Evolutionary conservation across 2,888 invertebrate genomes (phyloP).

Genomic region (Nebria salina): DNA sequence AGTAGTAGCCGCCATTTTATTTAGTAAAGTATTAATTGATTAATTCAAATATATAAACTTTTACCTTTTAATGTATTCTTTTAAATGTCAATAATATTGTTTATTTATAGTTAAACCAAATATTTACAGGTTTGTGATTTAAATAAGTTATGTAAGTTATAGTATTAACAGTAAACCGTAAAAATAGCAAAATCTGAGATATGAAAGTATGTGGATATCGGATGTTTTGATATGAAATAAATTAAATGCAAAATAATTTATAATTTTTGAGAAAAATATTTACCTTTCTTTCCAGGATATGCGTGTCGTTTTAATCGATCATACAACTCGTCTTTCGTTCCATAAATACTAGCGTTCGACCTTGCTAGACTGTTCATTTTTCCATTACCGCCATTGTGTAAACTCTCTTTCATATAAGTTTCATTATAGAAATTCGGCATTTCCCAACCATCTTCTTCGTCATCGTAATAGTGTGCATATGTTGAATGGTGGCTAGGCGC

Average conservation of each 20-base stretch:
- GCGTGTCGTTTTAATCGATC: conserved; percentile 95
- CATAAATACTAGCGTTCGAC: conserved; percentile 93
- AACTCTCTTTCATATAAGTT: conserved; percentile 94
- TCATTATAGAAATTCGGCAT: conserved; percentile 98
- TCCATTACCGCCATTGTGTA: conserved; percentile 82
- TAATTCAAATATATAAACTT: too few species aligned
- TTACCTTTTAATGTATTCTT: too few species aligned
- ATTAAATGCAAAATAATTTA: background rate
- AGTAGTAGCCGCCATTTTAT: too few species aligned
- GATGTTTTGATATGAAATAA: too few species aligned
- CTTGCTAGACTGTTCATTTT: conserved; percentile 94
- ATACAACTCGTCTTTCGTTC: conserved; percentile 94
- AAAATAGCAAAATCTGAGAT: too few species aligned
- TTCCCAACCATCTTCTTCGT: conserved; percentile 96
- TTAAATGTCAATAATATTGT: too few species aligned
- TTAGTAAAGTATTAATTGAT: too few species aligned
- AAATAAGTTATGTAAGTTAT: too few species aligned
- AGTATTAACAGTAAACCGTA: too few species aligned
- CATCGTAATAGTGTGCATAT: conserved; percentile 95
- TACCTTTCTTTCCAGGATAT: conserved; percentile 95
- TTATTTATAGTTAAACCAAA: too few species aligned
- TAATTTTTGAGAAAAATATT: conserved; percentile 49
- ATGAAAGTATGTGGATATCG: too few species aligned
- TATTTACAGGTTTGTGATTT: too few species aligned
- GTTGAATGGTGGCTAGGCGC: conserved; percentile 96